These are phyloP conservation scores for Oncopeltus fasciatus DNA, from an alignment of 1,140 invertebrate species.

Conservation along the genomic window DNA sequence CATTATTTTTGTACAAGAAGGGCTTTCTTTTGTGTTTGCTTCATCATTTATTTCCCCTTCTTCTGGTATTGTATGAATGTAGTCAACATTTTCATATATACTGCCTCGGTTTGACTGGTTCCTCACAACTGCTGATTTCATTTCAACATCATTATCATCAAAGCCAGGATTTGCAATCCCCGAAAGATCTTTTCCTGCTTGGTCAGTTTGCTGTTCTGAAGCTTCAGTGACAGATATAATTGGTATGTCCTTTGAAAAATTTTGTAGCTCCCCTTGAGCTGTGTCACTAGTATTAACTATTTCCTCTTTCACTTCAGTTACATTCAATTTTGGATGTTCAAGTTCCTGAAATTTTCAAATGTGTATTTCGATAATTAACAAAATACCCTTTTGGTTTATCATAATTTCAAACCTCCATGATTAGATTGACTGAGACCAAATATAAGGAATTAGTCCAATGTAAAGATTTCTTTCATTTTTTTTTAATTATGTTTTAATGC, in stretches of 20 bases:
- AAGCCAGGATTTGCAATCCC: conserved; percentile 33
- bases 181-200: conserved; percentile 22
- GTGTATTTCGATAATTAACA: no score
- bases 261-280: not conserved
- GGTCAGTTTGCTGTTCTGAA: conserved; percentile 8
- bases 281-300: not conserved
- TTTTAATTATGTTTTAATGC: no score
- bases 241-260: conserved; percentile 17
- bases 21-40: conserved; percentile 46
- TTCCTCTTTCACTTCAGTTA: not conserved
- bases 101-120: conserved; percentile 19
- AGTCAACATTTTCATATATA: conserved; percentile 25
- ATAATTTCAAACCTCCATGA: no score
- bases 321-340: not conserved
- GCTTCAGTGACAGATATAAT: conserved; percentile 21
- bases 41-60: conserved; percentile 27
- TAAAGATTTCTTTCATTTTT: no score
- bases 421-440: not conserved
- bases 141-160: conserved; percentile 24
- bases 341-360: conserved; percentile 7
- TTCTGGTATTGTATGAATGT: conserved; percentile 20
- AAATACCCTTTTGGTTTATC: not conserved
- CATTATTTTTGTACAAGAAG: conserved; percentile 51
- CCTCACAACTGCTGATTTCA: not conserved
- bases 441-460: not conserved